phyloP scores from a whole-genome alignment of 2,888 invertebrate species.

The Agriopis aurantiaria region DNA sequence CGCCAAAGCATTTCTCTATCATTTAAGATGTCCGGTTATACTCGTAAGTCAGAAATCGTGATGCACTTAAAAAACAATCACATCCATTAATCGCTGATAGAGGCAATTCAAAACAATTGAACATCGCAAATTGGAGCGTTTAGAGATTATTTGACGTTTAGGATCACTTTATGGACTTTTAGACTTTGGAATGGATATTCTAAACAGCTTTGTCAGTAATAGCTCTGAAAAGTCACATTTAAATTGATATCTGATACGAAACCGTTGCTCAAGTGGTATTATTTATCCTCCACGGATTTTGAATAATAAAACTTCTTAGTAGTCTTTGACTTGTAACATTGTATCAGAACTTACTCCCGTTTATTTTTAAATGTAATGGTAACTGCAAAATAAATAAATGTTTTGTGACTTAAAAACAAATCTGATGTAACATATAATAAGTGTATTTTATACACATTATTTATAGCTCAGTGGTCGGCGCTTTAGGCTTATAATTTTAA shows the following conservation, averaged over 20 bases:
- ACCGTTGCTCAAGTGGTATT: background rate
- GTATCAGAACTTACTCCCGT: too few species aligned
- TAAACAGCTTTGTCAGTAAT: background rate
- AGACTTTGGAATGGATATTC: constrained; percentile 18
- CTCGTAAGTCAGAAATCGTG: constrained; percentile 45
- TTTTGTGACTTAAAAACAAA: too few species aligned
- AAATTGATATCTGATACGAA: constrained; percentile 4
- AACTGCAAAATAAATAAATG: too few species aligned
- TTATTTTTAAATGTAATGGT: too few species aligned
- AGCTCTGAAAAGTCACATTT: background rate
- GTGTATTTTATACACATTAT: too few species aligned
- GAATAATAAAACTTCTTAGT: too few species aligned
- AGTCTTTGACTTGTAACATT: too few species aligned
- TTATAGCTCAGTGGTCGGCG: too few species aligned
- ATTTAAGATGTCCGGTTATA: constrained; percentile 20
- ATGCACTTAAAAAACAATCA: constrained; percentile 58
- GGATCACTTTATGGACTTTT: constrained; percentile 27
- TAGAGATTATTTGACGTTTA: constrained; percentile 49
- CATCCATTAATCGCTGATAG: constrained; percentile 57
- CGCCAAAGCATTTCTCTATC: constrained; percentile 27
- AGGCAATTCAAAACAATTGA: constrained; percentile 58
- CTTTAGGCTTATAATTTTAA: too few species aligned
- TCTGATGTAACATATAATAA: too few species aligned
- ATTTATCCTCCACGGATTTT: background rate
- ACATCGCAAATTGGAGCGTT: constrained; percentile 53